These are phyloP conservation scores for Columbina picui DNA, from an alignment of 2,113 vertebrate genomes.

Conservation along the genomic window DNA sequence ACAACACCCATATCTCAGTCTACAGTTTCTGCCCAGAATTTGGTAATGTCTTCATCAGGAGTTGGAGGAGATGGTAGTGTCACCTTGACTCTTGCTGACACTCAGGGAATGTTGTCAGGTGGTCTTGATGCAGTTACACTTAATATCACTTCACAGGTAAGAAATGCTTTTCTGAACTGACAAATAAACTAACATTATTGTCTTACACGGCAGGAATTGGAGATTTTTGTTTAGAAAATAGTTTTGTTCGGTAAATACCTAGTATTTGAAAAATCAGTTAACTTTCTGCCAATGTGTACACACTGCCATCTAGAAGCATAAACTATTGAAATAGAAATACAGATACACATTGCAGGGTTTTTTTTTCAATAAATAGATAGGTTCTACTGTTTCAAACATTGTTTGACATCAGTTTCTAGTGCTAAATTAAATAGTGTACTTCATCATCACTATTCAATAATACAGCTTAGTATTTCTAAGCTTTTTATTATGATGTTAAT, in stretches of 20 bases:
- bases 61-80: slow-evolving; percentile 89
- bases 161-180: neutral
- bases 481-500: neutral
- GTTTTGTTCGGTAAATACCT: neutral
- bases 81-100: slow-evolving; percentile 92
- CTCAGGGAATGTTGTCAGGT: slow-evolving; percentile 89
- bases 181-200: neutral
- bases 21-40: slow-evolving; percentile 82
- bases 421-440: neutral
- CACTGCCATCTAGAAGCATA: neutral
- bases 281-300: neutral
- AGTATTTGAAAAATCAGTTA: neutral
- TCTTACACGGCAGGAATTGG: neutral
- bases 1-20: slow-evolving; percentile 85
- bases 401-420: neutral
- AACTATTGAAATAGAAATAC: neutral
- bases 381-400: neutral
- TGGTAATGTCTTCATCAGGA: slow-evolving; percentile 91
- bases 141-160: slow-evolving; percentile 92
- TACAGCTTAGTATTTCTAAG: neutral
- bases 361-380: neutral
- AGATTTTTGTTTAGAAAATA: neutral
- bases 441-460: neutral
- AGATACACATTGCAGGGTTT: neutral
- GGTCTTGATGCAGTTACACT: slow-evolving; percentile 91